Percentiles rank a stretch among this genome's conserved stretches.
phyloP scores from a whole-genome alignment of 2,888 invertebrate species.

The Glyphotaelius pellucidus region DNA sequence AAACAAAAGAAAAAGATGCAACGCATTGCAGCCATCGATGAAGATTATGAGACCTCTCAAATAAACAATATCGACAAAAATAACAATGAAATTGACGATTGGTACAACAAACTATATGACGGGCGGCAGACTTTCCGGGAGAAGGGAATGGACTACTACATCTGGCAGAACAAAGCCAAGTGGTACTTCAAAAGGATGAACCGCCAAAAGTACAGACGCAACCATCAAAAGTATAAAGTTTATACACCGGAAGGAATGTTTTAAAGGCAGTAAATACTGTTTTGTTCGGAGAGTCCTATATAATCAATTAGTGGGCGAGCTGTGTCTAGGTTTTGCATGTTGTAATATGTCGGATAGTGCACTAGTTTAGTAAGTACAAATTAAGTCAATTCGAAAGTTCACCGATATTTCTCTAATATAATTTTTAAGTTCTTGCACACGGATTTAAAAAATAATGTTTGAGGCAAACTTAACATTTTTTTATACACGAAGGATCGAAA shows the following conservation, averaged over 20 bases:
- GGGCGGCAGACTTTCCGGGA: slow-evolving; percentile 73
- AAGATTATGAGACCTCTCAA: not conserved
- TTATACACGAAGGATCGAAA: not conserved
- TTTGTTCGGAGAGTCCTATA: not conserved
- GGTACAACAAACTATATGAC: slow-evolving; percentile 73
- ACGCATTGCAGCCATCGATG: not conserved
- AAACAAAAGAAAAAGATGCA: not conserved
- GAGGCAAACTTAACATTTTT: not conserved
- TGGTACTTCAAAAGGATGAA: slow-evolving; percentile 77
- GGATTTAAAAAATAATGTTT: not conserved
- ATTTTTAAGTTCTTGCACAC: not conserved
- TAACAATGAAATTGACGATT: slow-evolving; percentile 66
- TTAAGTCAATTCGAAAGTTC: not conserved
- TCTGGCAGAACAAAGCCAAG: slow-evolving; percentile 71
- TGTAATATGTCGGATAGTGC: not conserved
- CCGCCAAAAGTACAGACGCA: slow-evolving; percentile 71
- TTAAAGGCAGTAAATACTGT: slow-evolving; percentile 30
- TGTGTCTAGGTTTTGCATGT: slow-evolving; percentile 1
- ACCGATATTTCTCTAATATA: not conserved
- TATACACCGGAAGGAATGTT: slow-evolving; percentile 40
- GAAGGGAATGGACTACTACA: slow-evolving; percentile 70
- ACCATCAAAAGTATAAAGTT: slow-evolving; percentile 23
- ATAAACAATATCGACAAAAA: not conserved
- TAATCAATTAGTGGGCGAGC: not conserved
- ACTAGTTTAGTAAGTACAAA: not conserved